Conservation (phyloP, 1,140 invertebrate genomes). For the Drosophila pallidifrons region DNA sequence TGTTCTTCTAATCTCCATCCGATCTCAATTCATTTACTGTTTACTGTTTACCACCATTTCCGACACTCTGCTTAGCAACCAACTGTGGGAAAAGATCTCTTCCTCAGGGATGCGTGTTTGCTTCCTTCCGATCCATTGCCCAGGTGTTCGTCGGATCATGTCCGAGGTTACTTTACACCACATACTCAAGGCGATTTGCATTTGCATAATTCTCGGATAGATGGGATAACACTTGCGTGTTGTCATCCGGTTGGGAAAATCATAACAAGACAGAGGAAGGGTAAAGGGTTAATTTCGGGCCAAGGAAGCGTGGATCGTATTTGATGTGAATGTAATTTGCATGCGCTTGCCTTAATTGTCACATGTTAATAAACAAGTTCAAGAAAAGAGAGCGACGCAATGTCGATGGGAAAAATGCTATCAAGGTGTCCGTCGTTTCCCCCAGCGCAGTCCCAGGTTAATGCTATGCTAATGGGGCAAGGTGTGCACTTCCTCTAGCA, state of each 20-base stretch:
- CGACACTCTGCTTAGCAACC: constrained; percentile 12
- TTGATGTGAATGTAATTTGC: constrained; percentile 44
- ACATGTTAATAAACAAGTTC: constrained; percentile 76
- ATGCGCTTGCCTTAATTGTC: constrained; percentile 72
- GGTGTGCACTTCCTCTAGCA: constrained; percentile 28
- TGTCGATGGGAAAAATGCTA: constrained; percentile 42
- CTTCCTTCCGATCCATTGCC: constrained; percentile 65
- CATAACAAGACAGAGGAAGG: constrained; percentile 38
- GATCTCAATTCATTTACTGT: neutral
- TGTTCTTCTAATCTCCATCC: too few relatives aligned
- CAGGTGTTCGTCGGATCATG: constrained; percentile 63
- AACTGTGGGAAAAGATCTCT: constrained; percentile 64
- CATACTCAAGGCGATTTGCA: constrained; percentile 21
- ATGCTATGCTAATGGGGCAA: constrained; percentile 76
- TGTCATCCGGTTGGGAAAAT: constrained; percentile 59
- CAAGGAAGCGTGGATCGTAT: constrained; percentile 38
- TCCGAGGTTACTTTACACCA: constrained; percentile 63
- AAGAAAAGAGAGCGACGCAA: neutral
- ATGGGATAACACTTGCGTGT: constrained; percentile 43
- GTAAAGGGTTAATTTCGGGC: constrained; percentile 44
- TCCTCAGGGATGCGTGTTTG: constrained; percentile 8
- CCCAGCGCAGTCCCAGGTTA: constrained; percentile 37
- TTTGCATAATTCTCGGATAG: constrained; percentile 63
- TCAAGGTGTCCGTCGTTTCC: neutral
- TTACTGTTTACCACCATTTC: constrained; percentile 4